A percentile compares a stretch with the other conserved stretches of the same genome.
phyloP scores from a whole-genome alignment of 2,113 vertebrate species.

The Cygnus buccinator region DNA sequence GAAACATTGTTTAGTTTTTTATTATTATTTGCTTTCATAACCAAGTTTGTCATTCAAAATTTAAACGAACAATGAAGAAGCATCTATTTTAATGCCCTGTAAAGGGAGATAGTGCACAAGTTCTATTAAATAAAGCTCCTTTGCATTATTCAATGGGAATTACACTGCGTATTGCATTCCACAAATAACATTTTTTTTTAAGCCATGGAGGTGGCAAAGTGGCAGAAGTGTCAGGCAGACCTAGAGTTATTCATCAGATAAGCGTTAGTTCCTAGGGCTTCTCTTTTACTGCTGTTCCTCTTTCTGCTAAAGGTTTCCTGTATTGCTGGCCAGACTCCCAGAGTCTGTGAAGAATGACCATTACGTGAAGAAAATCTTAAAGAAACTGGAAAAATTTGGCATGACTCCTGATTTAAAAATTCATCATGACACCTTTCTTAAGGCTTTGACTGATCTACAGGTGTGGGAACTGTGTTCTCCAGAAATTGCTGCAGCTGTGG shows the following conservation, averaged over 20 bases:
- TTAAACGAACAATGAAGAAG: neutral
- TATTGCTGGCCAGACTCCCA: constrained; percentile 73
- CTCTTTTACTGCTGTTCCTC: neutral
- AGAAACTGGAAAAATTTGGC: constrained; percentile 76
- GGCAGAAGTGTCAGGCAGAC: neutral
- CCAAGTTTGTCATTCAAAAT: neutral
- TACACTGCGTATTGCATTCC: neutral
- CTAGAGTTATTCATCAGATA: neutral
- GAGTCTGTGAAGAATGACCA: constrained; percentile 68
- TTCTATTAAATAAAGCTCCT: constrained; percentile 32
- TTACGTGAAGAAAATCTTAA: constrained; percentile 68
- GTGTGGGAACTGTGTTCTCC: constrained; percentile 82
- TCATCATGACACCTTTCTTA: constrained; percentile 73
- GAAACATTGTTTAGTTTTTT: constrained; percentile 31
- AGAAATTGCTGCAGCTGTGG: constrained; percentile 78
- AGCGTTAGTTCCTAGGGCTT: neutral
- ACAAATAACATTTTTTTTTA: neutral
- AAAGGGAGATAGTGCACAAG: neutral
- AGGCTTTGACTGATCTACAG: constrained; percentile 72
- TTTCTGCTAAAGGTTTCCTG: constrained; percentile 74
- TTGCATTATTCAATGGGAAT: neutral
- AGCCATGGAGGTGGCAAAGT: neutral
- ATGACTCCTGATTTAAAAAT: constrained; percentile 72
- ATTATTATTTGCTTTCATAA: constrained; percentile 38
- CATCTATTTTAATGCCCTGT: neutral